phyloP scores from a whole-genome alignment of 2,113 vertebrate species.

The Mastomys coucha region DNA sequence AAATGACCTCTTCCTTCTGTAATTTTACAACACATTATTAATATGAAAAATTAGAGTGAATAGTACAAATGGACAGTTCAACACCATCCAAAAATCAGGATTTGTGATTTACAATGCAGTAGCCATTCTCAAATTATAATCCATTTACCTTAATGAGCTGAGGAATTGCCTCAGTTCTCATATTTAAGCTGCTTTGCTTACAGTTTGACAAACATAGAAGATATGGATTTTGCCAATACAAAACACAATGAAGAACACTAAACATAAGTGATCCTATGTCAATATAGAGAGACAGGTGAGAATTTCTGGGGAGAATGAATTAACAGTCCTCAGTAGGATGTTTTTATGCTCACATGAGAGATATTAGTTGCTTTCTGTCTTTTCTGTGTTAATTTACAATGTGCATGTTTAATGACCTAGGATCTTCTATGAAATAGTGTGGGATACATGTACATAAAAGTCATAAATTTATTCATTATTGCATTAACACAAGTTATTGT shows the following conservation, averaged over 20 bases:
- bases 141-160: slow-evolving; percentile 33
- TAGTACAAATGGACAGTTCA: slow-evolving; percentile 60
- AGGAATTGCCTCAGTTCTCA: slow-evolving; percentile 28
- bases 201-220: slow-evolving; percentile 69
- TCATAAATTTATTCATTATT: neutral
- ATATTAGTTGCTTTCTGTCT: slow-evolving; percentile 5
- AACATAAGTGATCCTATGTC: slow-evolving; percentile 76
- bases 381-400: neutral
- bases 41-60: slow-evolving; percentile 52
- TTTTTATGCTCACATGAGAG: neutral
- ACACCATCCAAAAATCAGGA: slow-evolving; percentile 57
- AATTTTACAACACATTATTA: slow-evolving; percentile 38
- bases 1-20: slow-evolving; percentile 50
- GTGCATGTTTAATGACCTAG: neutral
- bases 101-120: slow-evolving; percentile 45
- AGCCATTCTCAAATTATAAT: slow-evolving; percentile 54
- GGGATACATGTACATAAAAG: neutral
- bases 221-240: slow-evolving; percentile 59
- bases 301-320: slow-evolving; percentile 58
- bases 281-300: slow-evolving; percentile 15
- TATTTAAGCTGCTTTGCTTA: slow-evolving; percentile 71
- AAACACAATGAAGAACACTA: slow-evolving; percentile 66
- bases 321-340: slow-evolving; percentile 12
- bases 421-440: slow-evolving; percentile 13
- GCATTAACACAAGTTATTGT: neutral